Conservation (phyloP, 2,113 vertebrate genomes). For the Larimichthys polyactis region DNA sequence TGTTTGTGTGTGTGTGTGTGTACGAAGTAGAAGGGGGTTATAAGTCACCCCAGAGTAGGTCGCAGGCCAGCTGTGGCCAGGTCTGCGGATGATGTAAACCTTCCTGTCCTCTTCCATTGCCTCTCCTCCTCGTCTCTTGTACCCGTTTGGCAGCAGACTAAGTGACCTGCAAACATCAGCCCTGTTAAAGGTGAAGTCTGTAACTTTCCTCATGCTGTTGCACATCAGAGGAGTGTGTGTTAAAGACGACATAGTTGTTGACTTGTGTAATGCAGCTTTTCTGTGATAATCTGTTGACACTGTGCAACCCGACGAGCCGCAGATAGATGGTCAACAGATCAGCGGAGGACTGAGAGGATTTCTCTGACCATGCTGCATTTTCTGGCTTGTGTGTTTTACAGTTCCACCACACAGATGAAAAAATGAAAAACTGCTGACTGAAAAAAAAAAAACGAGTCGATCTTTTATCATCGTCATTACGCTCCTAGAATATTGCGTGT, state of each 20-base stretch:
- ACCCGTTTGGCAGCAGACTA: slow-evolving; percentile 7
- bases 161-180: slow-evolving; percentile 29
- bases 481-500: neutral
- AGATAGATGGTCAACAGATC: neutral
- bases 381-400: neutral
- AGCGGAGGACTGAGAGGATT: neutral
- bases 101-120: slow-evolving; percentile 54
- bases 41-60: slow-evolving; percentile 80
- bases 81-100: slow-evolving; percentile 59
- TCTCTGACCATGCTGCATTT: neutral
- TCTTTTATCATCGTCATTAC: neutral
- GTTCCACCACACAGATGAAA: neutral
- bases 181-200: slow-evolving; percentile 36
- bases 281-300: neutral
- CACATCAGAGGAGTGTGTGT: neutral
- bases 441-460: no score
- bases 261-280: neutral
- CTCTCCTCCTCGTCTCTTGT: slow-evolving; percentile 55
- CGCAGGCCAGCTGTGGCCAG: slow-evolving; percentile 75
- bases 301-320: neutral
- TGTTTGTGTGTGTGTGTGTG: slow-evolving; percentile 18
- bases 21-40: slow-evolving; percentile 43
- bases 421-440: neutral
- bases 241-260: neutral
- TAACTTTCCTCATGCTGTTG: neutral